These are phyloP conservation scores for Ceyx margarethae DNA, from an alignment of 2,113 vertebrate species.

Conservation along the genomic window DNA sequence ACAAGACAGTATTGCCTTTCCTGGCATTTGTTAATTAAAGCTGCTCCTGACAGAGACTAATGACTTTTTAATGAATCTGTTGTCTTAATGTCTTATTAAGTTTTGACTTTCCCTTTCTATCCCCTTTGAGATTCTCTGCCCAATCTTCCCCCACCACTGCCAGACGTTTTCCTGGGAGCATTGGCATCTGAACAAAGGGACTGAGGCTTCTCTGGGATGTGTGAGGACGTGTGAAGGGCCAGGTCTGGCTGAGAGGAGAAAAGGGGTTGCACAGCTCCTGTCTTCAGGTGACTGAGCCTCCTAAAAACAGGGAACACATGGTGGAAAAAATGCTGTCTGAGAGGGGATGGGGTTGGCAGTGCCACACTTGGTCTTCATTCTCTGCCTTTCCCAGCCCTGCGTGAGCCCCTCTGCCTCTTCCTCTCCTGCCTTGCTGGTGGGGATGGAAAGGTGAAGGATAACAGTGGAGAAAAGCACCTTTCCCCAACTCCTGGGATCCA, in stretches of 20 bases:
- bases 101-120: conserved; percentile 1
- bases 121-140: neutral
- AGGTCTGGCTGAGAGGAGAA: neutral
- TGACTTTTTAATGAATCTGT: conserved; percentile 60
- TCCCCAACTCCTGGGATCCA: neutral
- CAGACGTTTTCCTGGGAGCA: neutral
- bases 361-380: neutral
- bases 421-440: neutral
- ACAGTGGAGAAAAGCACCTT: neutral
- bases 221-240: neutral
- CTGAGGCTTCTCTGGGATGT: accelerated
- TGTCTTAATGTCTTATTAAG: conserved; percentile 36
- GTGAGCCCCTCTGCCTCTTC: neutral
- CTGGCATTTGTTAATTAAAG: conserved; percentile 67
- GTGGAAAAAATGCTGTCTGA: neutral
- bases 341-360: neutral
- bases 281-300: neutral
- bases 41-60: conserved; percentile 59
- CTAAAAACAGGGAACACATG: neutral
- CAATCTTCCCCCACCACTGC: accelerated
- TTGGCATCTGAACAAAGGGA: neutral
- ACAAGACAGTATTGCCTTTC: conserved; percentile 5
- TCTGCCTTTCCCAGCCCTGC: too few species aligned
- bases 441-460: neutral
- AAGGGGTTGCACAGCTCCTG: neutral